Evolutionary conservation across 2,797 vertebrate genomes (phyloP).

Genomic region (Neosilurus hyrtlii): DNA sequence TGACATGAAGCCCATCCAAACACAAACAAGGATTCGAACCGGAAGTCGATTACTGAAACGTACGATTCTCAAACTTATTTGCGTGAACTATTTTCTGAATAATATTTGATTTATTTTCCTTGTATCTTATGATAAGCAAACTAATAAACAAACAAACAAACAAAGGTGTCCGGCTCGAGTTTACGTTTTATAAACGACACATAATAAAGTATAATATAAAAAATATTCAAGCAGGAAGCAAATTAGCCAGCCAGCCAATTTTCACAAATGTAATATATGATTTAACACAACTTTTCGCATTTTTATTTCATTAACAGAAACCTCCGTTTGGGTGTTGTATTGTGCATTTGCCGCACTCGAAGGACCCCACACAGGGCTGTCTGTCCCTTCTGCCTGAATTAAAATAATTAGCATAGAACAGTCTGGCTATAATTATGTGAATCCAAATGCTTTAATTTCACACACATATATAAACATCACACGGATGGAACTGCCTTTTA

Average conservation of each 20-base stretch:
- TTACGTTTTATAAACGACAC: background rate
- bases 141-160: too few relatives aligned
- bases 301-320: background rate
- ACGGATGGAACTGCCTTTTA: too few relatives aligned
- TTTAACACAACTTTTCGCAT: too few relatives aligned
- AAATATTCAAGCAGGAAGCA: background rate
- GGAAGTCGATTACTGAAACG: background rate
- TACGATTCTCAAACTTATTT: background rate
- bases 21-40: background rate
- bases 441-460: background rate
- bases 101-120: background rate
- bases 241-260: background rate
- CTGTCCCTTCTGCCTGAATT: constrained; percentile 11
- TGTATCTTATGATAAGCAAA: too few relatives aligned
- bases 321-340: background rate
- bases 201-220: background rate
- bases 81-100: too few relatives aligned
- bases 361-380: constrained; percentile 19
- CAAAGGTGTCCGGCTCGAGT: background rate
- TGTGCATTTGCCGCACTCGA: background rate
- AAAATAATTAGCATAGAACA: background rate
- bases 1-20: background rate
- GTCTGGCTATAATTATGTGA: background rate
- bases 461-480: background rate
- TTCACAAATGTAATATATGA: background rate